Evolutionary conservation across 1,140 invertebrate species (phyloP), one percentile per base, ranked within the genome.

Genomic region (Trichonephila clavata): DNA sequence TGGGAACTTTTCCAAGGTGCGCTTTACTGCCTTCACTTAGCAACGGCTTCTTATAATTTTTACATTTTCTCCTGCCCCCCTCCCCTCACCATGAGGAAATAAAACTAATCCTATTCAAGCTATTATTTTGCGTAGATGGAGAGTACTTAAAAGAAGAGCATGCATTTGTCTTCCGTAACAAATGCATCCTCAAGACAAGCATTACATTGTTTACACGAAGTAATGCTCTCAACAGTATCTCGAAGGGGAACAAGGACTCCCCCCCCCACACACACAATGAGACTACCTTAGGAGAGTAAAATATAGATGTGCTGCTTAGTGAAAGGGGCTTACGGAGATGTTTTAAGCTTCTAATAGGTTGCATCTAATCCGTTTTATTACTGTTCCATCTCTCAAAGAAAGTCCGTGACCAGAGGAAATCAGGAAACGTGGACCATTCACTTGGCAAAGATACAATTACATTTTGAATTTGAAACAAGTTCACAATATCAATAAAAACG

Each of bases 61-160:
- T 92, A 92, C 91, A 77, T 92, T 86, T 71, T 50, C 50, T 50
- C 50, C 10, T 7, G 6, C 2, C 50, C 50, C 50, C 50, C 10
- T 13, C 50, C 50, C 63, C 57, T 60, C 50, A 43, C 57, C 59
- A 61, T n/a, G 63, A 91, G 90, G 57, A 92, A 92, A 63, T 92
- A 92, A 92, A 92, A 92, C 91, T 61, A 86, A 92, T 92, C 91
- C 81, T 83, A 92, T 92, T 86, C 43, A n/a, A 32, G 91, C 91
- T 92, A 86, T 92, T 92, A 92, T 77, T 92, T 92, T 65, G 65
- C 24, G 43, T 27, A 71, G 91, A 92, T 63, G 77, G 50, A 84
- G 59, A 71, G 83, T 71, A 59, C 91, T 86, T 71, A 83, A 92
- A 92, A 92, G 91, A 92, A 92, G 91, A 92, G 65, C 14, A 7